Evolutionary conservation across 2,888 invertebrate species (phyloP), one percentile per base, ranked within the genome.

Genomic region (Hemithea aestivaria): DNA sequence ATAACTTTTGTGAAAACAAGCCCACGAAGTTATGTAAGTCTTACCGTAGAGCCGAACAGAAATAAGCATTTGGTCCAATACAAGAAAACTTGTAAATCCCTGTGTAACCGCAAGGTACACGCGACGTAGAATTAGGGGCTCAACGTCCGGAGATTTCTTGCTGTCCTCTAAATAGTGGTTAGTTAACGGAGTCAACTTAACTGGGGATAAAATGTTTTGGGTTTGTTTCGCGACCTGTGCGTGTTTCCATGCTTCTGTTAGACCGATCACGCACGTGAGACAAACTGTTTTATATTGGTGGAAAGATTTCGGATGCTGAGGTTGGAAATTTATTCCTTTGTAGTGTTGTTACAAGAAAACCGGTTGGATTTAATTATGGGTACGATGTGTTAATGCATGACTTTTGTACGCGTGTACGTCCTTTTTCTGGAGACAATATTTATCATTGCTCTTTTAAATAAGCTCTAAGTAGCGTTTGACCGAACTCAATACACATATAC

Each of bases 81-180:
- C 70, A 73, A 76, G 75, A 75, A 76, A 82, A 82, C 79, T 83
- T 80, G 66, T 71, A 77, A 83, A 81, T 81, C 82, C 76, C 62
- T 55, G 62, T 58, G 65, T 51, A 66, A 78, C 79, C 78, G 63
- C 79, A 76, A 71, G 68, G 70, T 66, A 71, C 72, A 76, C 36
- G 36, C 36, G 29, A 33, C 36, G 22, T 27, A 42, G 66, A 59
- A 64, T 67, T 66, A 64, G 52, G 54, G 37, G 59, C 59, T 62
- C 55, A 57, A 48, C 41, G 52, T 38, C 50, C 45, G 50, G 50
- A 51, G 62, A 58, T 59, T 64, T 66, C 58, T 59, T 59, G 53
- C 55, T 41, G 52, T 57, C 54, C 47, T 56, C 58, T 67, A 63
- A 69, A 69, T 59, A 62, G 58, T 61, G 54, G 53, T 63, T 57